Percentiles rank a stretch among this genome's conserved stretches.
phyloP scores from a whole-genome alignment of 2,113 vertebrate species.

The Halcyon malimbica region DNA sequence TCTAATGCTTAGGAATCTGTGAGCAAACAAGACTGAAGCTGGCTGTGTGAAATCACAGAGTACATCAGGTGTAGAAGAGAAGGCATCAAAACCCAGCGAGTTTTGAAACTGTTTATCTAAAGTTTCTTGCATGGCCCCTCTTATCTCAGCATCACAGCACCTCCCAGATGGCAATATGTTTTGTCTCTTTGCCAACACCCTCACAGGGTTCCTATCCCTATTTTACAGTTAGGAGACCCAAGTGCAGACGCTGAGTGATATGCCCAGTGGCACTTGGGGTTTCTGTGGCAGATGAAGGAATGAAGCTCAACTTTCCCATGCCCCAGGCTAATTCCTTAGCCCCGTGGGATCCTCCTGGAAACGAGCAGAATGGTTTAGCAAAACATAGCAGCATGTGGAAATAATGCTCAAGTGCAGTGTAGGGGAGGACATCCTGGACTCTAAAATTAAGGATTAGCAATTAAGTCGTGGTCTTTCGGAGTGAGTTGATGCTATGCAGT shows the following conservation, averaged over 20 bases:
- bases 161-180: not conserved
- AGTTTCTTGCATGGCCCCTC: not conserved
- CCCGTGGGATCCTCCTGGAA: slow-evolving; percentile 20
- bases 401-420: not conserved
- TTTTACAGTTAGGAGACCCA: slow-evolving; percentile 49
- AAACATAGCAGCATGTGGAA: not conserved
- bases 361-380: slow-evolving; percentile 3
- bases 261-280: slow-evolving; percentile 53
- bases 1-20: not conserved
- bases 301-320: slow-evolving; percentile 46
- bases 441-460: not conserved
- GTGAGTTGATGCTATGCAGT: not conserved
- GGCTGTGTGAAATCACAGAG: not conserved
- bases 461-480: not conserved
- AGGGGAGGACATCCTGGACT: not conserved
- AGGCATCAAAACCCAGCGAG: slow-evolving; percentile 2
- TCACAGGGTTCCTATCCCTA: slow-evolving; percentile 37
- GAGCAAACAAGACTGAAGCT: not conserved
- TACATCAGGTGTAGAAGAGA: not conserved
- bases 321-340: slow-evolving; percentile 49
- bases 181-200: slow-evolving; percentile 56
- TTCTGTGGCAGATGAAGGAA: slow-evolving; percentile 63
- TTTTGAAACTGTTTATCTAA: slow-evolving; percentile 47
- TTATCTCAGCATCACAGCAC: slow-evolving; percentile 28
- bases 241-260: slow-evolving; percentile 33